Evolutionary conservation across 1,140 invertebrate genomes (phyloP).

Genomic region (Reticulitermes speratus): DNA sequence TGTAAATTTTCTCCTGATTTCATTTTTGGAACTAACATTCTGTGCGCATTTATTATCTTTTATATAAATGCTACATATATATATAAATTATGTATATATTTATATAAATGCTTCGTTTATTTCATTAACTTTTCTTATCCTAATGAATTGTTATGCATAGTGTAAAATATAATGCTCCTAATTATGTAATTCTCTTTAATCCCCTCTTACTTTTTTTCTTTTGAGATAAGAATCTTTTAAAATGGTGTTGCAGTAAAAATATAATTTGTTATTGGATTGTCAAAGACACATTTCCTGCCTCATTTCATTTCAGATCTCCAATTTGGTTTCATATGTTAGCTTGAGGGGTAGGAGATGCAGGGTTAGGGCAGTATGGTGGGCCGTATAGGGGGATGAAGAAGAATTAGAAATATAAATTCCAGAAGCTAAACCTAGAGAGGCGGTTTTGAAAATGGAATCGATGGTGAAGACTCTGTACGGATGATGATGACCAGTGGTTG

Average conservation of each 20-base stretch:
- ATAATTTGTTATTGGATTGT: constrained; percentile 6
- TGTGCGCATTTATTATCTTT: too few species aligned
- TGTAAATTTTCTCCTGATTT: too few species aligned
- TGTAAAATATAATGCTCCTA: too few species aligned
- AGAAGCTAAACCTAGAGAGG: not conserved
- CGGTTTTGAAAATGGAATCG: constrained; percentile 18
- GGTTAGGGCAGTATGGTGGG: not conserved
- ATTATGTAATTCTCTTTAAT: too few species aligned
- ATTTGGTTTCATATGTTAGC: not conserved
- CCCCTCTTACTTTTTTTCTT: too few species aligned
- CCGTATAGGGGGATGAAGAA: not conserved
- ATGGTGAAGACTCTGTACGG: not conserved
- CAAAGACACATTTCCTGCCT: not conserved
- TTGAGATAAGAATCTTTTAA: too few species aligned
- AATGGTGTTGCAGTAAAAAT: not conserved
- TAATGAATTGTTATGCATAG: too few species aligned
- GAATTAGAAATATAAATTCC: constrained; percentile 19
- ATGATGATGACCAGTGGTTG: constrained; percentile 4
- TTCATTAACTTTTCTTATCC: too few species aligned
- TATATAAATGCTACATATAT: too few species aligned
- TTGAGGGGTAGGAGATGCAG: not conserved
- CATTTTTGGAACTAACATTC: too few species aligned
- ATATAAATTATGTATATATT: too few species aligned
- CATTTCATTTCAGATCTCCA: not conserved
- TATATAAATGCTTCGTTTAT: too few species aligned